Evolutionary conservation across 2,113 vertebrate species (phyloP).

Genomic region (Callipepla squamata): DNA sequence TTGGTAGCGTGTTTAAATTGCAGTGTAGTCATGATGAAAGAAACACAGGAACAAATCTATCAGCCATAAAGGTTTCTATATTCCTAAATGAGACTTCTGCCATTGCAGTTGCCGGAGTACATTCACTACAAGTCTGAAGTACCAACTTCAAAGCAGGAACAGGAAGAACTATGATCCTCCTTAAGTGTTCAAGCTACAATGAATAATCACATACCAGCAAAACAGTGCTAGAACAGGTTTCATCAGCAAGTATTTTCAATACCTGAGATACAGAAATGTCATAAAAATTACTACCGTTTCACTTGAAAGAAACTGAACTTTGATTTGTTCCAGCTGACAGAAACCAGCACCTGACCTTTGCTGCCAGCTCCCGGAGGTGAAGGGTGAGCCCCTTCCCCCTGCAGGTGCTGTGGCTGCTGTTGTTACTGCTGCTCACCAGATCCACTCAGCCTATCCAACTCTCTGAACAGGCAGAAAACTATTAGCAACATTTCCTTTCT

Average conservation of each 20-base stretch:
- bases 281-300: not conserved
- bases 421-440: not conserved
- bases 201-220: not conserved
- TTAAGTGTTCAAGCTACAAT: not conserved
- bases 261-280: not conserved
- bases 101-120: not conserved
- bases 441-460: not conserved
- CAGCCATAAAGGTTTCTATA: not conserved
- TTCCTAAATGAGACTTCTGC: not conserved
- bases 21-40: not conserved
- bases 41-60: not conserved
- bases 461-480: not conserved
- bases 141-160: not conserved
- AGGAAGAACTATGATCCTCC: not conserved
- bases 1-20: not conserved
- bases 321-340: not conserved
- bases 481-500: not conserved
- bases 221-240: not conserved
- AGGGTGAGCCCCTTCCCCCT: not conserved
- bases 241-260: not conserved
- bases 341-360: not conserved
- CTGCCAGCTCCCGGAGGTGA: accelerated
- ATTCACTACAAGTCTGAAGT: not conserved
- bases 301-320: not conserved
- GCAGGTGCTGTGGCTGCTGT: not conserved